Evolutionary conservation across 2,888 invertebrate genomes (phyloP).

Genomic region (Phanerotoma sp.): DNA sequence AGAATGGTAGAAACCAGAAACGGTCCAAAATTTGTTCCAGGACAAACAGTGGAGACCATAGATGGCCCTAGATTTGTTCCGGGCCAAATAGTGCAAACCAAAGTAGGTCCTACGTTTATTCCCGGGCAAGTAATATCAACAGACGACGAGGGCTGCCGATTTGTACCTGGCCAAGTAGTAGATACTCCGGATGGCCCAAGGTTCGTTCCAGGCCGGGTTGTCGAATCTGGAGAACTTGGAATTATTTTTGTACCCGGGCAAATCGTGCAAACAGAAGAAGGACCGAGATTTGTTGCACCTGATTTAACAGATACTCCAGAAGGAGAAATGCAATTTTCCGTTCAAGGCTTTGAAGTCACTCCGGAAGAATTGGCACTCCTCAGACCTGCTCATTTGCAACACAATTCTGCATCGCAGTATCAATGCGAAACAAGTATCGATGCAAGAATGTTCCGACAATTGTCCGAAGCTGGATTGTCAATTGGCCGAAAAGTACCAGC

Average conservation of each 20-base stretch:
- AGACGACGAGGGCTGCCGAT: conserved; percentile 60
- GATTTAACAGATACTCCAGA: conserved; percentile 68
- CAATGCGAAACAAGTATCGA: conserved; percentile 67
- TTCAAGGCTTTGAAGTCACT: conserved; percentile 67
- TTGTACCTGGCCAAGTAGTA: conserved; percentile 70
- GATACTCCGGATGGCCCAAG: conserved; percentile 70
- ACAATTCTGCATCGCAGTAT: conserved; percentile 42
- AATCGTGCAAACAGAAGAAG: conserved; percentile 60
- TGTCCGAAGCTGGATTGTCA: conserved; percentile 70
- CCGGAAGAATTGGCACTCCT: conserved; percentile 58
- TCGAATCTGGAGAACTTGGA: conserved; percentile 57
- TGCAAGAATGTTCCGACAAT: conserved; percentile 65
- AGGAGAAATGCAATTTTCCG: conserved; percentile 68
- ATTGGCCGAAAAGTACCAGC: conserved; percentile 66
- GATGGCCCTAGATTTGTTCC: conserved; percentile 77
- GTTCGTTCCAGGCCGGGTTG: conserved; percentile 61
- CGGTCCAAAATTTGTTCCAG: conserved; percentile 69
- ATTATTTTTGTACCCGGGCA: conserved; percentile 60
- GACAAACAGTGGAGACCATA: conserved; percentile 71
- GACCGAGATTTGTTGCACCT: conserved; percentile 68
- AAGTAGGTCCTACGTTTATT: conserved; percentile 74
- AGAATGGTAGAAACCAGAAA: conserved; percentile 72
- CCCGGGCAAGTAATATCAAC: conserved; percentile 75
- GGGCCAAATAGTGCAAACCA: conserved; percentile 74
- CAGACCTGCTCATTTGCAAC: conserved; percentile 52